Evolutionary conservation across 2,888 invertebrate genomes (phyloP).

Genomic region (Pristionchus arcanus): DNA sequence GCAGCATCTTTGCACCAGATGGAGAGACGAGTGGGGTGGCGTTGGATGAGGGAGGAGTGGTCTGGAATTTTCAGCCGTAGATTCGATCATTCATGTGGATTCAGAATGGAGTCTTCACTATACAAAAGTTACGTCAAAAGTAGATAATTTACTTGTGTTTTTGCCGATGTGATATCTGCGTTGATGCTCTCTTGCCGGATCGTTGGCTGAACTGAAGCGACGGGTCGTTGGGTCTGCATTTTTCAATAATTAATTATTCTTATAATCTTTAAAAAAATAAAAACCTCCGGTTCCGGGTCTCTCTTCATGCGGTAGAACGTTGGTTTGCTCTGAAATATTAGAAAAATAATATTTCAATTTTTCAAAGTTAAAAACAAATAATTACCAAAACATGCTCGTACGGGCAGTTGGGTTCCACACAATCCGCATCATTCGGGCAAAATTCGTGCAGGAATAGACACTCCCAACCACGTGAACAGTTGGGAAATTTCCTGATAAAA

Average conservation of each 20-base stretch:
- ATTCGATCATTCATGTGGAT: too few relatives aligned
- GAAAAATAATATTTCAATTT: too few relatives aligned
- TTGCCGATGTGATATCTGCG: too few relatives aligned
- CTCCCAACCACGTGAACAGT: neutral
- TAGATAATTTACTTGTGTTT: too few relatives aligned
- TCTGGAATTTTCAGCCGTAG: too few relatives aligned
- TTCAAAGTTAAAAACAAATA: neutral
- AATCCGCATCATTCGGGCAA: neutral
- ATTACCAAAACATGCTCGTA: neutral
- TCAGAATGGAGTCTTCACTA: too few relatives aligned
- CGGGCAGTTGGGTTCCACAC: neutral
- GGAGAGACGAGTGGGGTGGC: neutral
- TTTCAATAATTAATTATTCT: neutral
- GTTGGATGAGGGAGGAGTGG: neutral
- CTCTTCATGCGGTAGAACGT: neutral
- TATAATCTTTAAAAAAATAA: too few relatives aligned
- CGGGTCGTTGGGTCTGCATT: neutral
- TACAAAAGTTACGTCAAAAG: too few relatives aligned
- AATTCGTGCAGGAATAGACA: neutral
- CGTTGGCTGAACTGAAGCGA: neutral
- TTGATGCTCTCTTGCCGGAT: too few relatives aligned
- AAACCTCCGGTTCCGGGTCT: neutral
- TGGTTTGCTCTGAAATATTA: neutral
- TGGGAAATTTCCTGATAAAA: neutral
- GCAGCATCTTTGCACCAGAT: neutral